phyloP scores from a whole-genome alignment of 2,888 invertebrate genomes.

The Monoplex corrugatus region DNA sequence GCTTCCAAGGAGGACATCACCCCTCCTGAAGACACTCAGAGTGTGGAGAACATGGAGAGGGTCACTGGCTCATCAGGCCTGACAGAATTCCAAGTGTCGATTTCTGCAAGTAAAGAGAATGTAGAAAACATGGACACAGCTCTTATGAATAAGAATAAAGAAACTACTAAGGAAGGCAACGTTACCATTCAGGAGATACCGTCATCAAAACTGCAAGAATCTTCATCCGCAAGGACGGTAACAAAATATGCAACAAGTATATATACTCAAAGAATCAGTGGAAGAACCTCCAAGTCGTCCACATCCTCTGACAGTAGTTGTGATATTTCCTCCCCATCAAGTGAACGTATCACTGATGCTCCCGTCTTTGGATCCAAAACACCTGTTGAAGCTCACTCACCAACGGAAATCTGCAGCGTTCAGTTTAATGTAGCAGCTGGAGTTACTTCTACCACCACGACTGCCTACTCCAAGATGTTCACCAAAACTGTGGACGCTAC shows the following conservation, averaged over 20 bases:
- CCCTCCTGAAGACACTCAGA: not conserved
- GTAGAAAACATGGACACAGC: not conserved
- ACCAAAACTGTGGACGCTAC: conserved; percentile 44
- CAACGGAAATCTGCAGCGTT: conserved; percentile 32
- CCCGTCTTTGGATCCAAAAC: not conserved
- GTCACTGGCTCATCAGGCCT: not conserved
- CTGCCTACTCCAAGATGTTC: conserved; percentile 47
- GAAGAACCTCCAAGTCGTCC: conserved; percentile 32
- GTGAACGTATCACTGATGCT: not conserved
- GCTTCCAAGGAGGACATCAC: conserved; percentile 34
- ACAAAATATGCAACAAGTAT: conserved; percentile 2
- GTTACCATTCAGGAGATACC: not conserved
- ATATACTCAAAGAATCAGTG: conserved; percentile 31
- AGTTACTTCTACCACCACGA: conserved; percentile 29
- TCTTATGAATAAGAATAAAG: not conserved
- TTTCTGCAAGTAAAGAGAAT: not conserved
- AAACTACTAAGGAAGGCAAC: not conserved
- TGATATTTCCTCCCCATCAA: not conserved
- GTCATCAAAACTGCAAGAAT: not conserved
- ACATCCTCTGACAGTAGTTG: conserved; percentile 25
- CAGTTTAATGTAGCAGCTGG: conserved; percentile 26
- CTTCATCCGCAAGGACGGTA: not conserved
- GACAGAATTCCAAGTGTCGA: not conserved
- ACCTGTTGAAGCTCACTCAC: not conserved
- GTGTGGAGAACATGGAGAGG: not conserved